Percentiles rank a stretch among this genome's conserved stretches.
Evolutionary conservation across 1,140 invertebrate genomes (phyloP).

Genomic region (Zaprionus ghesquierei): DNA sequence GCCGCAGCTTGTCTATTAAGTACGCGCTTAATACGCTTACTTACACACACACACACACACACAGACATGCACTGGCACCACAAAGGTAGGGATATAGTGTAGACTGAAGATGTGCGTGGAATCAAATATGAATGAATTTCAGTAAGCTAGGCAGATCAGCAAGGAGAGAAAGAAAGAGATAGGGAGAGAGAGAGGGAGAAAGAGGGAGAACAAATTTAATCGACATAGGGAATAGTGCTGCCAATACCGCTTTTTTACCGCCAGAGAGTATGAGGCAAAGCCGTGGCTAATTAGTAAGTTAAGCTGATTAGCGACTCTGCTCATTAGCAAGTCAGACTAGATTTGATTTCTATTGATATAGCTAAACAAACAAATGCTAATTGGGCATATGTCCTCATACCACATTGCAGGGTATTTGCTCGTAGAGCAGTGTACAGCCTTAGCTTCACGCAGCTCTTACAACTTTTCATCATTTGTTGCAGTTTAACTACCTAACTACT

Average conservation of each 20-base stretch:
- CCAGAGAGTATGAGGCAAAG: neutral
- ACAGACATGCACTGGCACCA: neutral
- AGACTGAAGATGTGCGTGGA: neutral
- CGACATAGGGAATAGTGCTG: too few species aligned
- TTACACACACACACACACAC: neutral
- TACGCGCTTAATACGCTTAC: neutral
- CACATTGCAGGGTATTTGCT: neutral
- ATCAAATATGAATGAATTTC: neutral
- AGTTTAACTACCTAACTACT: conserved; percentile 15
- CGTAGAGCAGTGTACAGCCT: neutral
- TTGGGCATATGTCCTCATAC: neutral
- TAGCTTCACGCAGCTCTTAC: neutral
- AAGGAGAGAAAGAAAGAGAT: neutral
- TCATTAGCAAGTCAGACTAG: neutral
- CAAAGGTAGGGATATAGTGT: neutral
- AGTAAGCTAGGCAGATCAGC: neutral
- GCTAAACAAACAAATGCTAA: neutral
- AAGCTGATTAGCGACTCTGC: neutral
- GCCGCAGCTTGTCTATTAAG: neutral
- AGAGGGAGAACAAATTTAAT: too few species aligned
- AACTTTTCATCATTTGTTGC: conserved; percentile 11
- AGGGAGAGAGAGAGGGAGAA: neutral
- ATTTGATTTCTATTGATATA: neutral
- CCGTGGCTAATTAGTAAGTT: neutral
- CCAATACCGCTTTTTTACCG: too few species aligned